Evolutionary conservation across 2,797 vertebrate species (phyloP).

Genomic region (Meda fulgida): DNA sequence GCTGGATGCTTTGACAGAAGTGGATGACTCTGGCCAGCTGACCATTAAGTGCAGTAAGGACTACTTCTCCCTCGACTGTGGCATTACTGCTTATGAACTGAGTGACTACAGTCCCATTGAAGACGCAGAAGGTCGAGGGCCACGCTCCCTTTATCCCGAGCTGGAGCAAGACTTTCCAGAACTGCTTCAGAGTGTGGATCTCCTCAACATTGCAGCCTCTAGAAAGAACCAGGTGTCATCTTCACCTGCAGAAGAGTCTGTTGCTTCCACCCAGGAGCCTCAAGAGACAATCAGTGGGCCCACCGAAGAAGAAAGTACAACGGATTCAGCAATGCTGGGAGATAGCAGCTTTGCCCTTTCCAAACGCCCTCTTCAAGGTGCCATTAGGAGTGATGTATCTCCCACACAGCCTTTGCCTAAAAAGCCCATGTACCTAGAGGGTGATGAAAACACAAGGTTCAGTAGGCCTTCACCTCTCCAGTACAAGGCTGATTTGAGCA

Average conservation of each 20-base stretch:
- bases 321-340: constrained; percentile 64
- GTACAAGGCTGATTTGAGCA: constrained; percentile 84
- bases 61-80: constrained; percentile 97
- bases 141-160: constrained; percentile 82
- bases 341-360: constrained; percentile 75
- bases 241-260: constrained; percentile 31
- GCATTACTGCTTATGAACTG: constrained; percentile 96
- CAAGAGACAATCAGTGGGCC: constrained; percentile 17
- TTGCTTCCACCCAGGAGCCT: constrained; percentile 53
- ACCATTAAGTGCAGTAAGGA: constrained; percentile 98
- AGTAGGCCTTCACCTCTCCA: constrained; percentile 59
- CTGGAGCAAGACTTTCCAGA: constrained; percentile 84
- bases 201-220: constrained; percentile 80
- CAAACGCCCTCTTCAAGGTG: constrained; percentile 86
- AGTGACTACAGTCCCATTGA: constrained; percentile 95
- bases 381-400: constrained; percentile 83
- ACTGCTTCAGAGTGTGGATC: constrained; percentile 82
- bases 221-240: constrained; percentile 66
- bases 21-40: constrained; percentile 94
- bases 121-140: constrained; percentile 76
- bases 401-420: constrained; percentile 91
- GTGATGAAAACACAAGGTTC: constrained; percentile 57
- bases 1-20: constrained; percentile 92
- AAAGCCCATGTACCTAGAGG: constrained; percentile 83
- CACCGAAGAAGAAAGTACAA: constrained; percentile 28